A percentile compares a stretch with the other conserved stretches of the same genome.
These are phyloP conservation scores for Dicrostonyx torquatus DNA, from an alignment of 2,797 vertebrate genomes.

Conservation along the genomic window DNA sequence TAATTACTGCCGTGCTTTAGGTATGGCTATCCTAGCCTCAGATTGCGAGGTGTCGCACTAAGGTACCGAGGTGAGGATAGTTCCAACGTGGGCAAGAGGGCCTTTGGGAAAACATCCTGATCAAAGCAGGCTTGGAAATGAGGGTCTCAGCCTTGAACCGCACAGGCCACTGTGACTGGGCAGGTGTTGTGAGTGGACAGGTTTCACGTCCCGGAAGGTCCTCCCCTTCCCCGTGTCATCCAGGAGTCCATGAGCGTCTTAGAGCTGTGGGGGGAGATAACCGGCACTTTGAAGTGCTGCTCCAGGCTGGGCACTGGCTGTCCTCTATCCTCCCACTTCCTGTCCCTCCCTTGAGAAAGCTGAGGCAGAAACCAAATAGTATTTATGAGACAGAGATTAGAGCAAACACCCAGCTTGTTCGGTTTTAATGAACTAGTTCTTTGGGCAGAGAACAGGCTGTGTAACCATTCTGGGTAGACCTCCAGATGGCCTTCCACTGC, in stretches of 20 bases:
- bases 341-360: slow-evolving; percentile 29
- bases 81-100: neutral
- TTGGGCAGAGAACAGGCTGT: neutral
- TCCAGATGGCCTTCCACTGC: neutral
- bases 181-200: neutral
- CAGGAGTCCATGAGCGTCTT: neutral
- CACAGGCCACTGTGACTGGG: rapidly evolving
- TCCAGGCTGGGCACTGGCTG: neutral
- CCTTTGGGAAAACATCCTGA: neutral
- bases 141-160: neutral
- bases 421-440: neutral
- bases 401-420: neutral
- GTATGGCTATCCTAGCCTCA: neutral
- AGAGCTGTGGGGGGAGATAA: neutral
- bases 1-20: neutral
- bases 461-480: neutral
- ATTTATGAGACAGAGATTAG: neutral
- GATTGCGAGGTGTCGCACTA: neutral
- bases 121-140: neutral
- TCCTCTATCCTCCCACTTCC: neutral
- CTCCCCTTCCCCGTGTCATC: neutral
- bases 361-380: neutral
- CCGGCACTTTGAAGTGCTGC: neutral
- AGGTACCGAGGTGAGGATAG: neutral
- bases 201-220: neutral